Percentiles rank a stretch among this genome's conserved stretches.
phyloP scores from a whole-genome alignment of 2,113 vertebrate genomes.

The Xenopus tropicalis region UCB_Xtro_10.0 CM004443.2:59194501-59195000 shows the following conservation, averaged over 20 bases:
- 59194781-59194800: slow-evolving; percentile 67
- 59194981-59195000: slow-evolving; percentile 70
- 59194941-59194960: slow-evolving; percentile 75
- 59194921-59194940: slow-evolving; percentile 79
- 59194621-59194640: too few species aligned
- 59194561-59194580: too few species aligned
- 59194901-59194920: slow-evolving; percentile 81
- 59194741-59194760: not conserved
- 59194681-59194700: too few species aligned
- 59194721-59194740: not conserved
- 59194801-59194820: slow-evolving; percentile 83
- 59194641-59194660: too few species aligned
- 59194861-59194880: slow-evolving; percentile 74
- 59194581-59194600: too few species aligned
- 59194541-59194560: too few species aligned
- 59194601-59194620: too few species aligned
- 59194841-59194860: slow-evolving; percentile 74
- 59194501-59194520: too few species aligned
- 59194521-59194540: too few species aligned
- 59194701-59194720: too few species aligned
- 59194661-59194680: too few species aligned
- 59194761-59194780: slow-evolving; percentile 72
- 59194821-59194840: slow-evolving; percentile 73
- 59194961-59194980: slow-evolving; percentile 69
- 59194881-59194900: slow-evolving; percentile 74